A percentile compares a stretch with the other conserved stretches of the same genome.
These are phyloP conservation scores for Varanus komodoensis DNA, from an alignment of 2,113 vertebrate species.

Conservation along the genomic window DNA sequence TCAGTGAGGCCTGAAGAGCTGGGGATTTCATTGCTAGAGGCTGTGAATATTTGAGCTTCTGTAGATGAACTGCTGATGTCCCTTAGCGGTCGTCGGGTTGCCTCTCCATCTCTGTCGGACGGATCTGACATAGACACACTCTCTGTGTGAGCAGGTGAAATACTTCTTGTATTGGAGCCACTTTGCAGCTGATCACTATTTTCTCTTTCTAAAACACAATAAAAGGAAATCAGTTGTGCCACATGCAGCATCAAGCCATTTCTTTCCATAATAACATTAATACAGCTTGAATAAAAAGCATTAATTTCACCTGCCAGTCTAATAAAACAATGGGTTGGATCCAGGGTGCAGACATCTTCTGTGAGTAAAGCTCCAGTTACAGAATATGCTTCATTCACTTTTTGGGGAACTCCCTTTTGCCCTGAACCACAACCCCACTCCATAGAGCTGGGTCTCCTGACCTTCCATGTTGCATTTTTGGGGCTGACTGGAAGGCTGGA, in stretches of 20 bases:
- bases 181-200: accelerated
- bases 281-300: neutral
- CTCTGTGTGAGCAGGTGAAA: constrained; percentile 25
- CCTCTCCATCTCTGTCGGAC: constrained; percentile 57
- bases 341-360: too few species aligned
- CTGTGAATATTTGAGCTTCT: neutral
- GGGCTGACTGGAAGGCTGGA: neutral
- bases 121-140: constrained; percentile 68
- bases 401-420: neutral
- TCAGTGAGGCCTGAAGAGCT: neutral
- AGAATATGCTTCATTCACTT: too few species aligned
- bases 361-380: too few species aligned
- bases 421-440: neutral
- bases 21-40: constrained; percentile 2
- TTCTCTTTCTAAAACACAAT: constrained; percentile 51
- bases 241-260: neutral
- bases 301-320: neutral
- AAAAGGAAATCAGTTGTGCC: constrained; percentile 28
- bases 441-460: neutral
- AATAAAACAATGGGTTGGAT: neutral
- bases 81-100: constrained; percentile 67
- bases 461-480: neutral
- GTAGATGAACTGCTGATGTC: neutral
- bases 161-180: neutral
- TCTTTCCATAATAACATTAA: neutral